Percentiles rank a stretch among this genome's conserved stretches.
Evolutionary conservation across 2,113 vertebrate species (phyloP).

Genomic region (Copsychus sechellarum): DNA sequence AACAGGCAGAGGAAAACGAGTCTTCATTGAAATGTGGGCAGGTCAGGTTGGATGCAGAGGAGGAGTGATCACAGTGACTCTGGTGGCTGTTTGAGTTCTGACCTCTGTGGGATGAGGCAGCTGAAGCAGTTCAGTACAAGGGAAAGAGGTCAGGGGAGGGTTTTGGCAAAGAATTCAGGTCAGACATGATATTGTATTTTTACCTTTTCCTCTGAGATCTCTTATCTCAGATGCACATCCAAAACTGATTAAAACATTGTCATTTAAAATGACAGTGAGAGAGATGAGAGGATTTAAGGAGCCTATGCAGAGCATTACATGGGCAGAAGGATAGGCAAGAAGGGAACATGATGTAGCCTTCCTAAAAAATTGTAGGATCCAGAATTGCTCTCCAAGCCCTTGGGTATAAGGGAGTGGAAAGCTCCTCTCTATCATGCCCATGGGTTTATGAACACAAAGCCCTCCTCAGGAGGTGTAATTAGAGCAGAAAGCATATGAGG

Average conservation of each 20-base stretch:
- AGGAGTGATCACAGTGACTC: not conserved
- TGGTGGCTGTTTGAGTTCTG: not conserved
- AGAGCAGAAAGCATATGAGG: not conserved
- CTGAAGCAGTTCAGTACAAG: not conserved
- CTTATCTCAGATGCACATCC: not conserved
- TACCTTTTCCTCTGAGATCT: not conserved
- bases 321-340: not conserved
- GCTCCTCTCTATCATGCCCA: accelerated
- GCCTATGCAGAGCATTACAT: not conserved
- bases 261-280: not conserved
- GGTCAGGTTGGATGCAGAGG: not conserved
- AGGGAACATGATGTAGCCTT: not conserved
- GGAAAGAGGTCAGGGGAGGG: not conserved
- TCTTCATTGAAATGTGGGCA: not conserved
- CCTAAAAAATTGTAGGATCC: not conserved
- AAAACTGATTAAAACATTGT: slow-evolving; percentile 21
- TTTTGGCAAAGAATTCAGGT: not conserved
- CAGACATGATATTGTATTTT: not conserved
- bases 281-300: not conserved
- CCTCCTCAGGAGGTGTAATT: not conserved
- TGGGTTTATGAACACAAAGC: not conserved
- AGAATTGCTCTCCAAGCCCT: not conserved
- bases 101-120: not conserved
- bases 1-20: not conserved
- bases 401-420: not conserved